phyloP scores from a whole-genome alignment of 2,113 vertebrate genomes.

The Myodes glareolus region DNA sequence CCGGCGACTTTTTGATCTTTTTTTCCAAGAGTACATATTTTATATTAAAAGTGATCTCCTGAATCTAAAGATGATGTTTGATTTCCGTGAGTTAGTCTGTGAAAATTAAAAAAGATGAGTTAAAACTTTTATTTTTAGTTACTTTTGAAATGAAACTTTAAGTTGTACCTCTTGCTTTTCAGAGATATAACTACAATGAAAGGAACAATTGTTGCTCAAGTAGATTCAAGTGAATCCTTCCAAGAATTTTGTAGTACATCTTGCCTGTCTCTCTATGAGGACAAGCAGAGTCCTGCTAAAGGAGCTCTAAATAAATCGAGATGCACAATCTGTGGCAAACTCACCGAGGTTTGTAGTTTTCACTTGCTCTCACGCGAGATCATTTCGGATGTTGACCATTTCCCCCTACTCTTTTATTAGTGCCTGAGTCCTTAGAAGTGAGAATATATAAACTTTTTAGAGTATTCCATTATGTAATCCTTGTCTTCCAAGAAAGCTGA shows the following conservation, averaged over 20 bases:
- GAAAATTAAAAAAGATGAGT: constrained; percentile 40
- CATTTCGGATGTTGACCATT: background rate
- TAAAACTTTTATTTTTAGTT: background rate
- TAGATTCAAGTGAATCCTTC: constrained; percentile 98
- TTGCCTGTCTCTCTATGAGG: constrained; percentile 97
- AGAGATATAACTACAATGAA: constrained; percentile 99
- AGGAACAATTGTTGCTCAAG: constrained; percentile 99
- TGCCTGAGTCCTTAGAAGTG: background rate
- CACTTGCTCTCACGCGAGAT: background rate
- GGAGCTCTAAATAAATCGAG: constrained; percentile 94
- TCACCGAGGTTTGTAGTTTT: constrained; percentile 93
- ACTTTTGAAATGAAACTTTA: constrained; percentile 1
- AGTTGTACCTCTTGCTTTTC: constrained; percentile 78
- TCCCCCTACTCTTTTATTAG: background rate
- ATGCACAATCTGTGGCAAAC: constrained; percentile 98
- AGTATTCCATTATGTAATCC: background rate
- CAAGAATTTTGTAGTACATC: constrained; percentile 99
- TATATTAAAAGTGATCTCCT: constrained; percentile 13
- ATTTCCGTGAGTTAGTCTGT: background rate
- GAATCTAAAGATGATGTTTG: constrained; percentile 19
- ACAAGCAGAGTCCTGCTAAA: constrained; percentile 97
- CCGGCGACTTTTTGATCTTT: background rate
- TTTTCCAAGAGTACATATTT: background rate
- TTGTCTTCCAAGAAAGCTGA: background rate
- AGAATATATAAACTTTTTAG: background rate